Conservation (phyloP, 2,888 invertebrate species). For the Diplolepis rosae region DNA sequence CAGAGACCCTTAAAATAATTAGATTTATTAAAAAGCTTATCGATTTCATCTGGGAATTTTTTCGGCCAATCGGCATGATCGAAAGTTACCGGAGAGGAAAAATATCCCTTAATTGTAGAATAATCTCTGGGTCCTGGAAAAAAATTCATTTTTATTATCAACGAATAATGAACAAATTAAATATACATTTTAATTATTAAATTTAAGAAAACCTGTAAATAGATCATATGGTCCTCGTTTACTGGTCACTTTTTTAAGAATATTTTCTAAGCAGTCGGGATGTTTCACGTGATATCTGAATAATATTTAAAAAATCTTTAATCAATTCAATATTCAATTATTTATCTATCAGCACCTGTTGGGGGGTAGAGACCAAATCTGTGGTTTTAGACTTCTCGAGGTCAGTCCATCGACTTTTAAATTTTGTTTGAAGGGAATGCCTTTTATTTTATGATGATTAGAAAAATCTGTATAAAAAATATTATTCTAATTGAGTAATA, state of each 20-base stretch:
- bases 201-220: constrained; percentile 56
- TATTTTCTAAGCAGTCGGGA: constrained; percentile 40
- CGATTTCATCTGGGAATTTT: constrained; percentile 45
- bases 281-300: constrained; percentile 48
- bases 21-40: constrained; percentile 46
- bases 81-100: not conserved
- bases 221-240: constrained; percentile 56
- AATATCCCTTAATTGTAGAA: not conserved
- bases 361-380: constrained; percentile 44
- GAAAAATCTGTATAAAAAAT: too few species aligned
- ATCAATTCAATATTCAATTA: not conserved
- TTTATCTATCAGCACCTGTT: constrained; percentile 41
- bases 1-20: constrained; percentile 54
- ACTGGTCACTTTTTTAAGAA: constrained; percentile 46
- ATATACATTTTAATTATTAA: not conserved
- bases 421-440: constrained; percentile 41
- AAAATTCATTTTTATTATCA: too few species aligned
- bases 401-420: constrained; percentile 52
- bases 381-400: constrained; percentile 42
- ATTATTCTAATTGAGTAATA: too few species aligned
- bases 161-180: too few species aligned
- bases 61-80: constrained; percentile 47
- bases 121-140: not conserved
- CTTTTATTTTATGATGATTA: too few species aligned
- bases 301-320: not conserved